phyloP scores from a whole-genome alignment of 1,140 invertebrate genomes.

The Euglossa dilemma region DNA sequence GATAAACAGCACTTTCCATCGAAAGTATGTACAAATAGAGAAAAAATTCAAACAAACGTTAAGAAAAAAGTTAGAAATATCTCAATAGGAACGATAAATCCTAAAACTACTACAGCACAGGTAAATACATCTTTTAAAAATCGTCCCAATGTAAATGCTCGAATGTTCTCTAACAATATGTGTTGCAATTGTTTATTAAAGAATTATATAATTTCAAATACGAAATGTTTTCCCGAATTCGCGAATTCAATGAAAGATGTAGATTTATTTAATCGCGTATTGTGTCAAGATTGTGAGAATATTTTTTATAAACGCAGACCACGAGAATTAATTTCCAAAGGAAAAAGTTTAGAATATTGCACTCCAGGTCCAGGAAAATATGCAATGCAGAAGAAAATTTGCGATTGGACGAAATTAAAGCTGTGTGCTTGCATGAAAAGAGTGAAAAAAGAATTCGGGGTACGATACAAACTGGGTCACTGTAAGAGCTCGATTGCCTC shows the following conservation, averaged over 20 bases:
- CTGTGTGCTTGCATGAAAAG: neutral
- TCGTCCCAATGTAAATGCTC: neutral
- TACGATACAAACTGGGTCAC: neutral
- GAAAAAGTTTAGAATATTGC: neutral
- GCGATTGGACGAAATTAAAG: neutral
- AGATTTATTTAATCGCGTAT: neutral
- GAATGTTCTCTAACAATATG: neutral
- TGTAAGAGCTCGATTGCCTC: too few species aligned
- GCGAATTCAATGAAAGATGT: neutral
- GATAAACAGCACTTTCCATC: neutral
- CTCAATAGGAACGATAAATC: too few species aligned
- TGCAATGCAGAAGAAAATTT: neutral
- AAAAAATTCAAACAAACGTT: too few species aligned
- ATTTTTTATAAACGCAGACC: neutral
- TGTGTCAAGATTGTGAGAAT: conserved; percentile 29
- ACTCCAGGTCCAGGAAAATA: neutral
- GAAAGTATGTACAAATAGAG: neutral
- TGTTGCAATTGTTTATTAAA: conserved; percentile 5
- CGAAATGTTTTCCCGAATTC: neutral
- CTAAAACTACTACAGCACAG: too few species aligned
- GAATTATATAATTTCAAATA: neutral
- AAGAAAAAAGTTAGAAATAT: neutral
- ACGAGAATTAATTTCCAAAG: neutral
- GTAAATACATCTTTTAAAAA: neutral
- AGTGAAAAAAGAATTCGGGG: neutral